Conservation (phyloP, 2,888 invertebrate genomes). For the Lycaena phlaeas region DNA sequence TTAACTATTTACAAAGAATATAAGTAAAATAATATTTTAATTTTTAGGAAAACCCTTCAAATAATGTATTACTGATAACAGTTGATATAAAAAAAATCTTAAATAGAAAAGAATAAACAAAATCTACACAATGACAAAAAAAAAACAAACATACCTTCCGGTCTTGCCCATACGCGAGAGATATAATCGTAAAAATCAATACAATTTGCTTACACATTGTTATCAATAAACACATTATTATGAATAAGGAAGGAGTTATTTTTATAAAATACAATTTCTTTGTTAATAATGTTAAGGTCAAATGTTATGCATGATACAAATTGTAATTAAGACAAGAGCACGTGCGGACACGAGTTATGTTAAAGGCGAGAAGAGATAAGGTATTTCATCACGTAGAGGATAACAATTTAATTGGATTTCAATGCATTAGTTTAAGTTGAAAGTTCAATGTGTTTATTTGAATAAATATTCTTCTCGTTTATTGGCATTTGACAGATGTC, state of each 20-base stretch:
- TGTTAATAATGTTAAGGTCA: conserved; percentile 25
- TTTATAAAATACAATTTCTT: conserved; percentile 27
- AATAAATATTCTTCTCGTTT: too few species aligned
- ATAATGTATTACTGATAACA: background rate
- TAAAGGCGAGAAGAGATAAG: conserved; percentile 6
- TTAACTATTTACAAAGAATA: conserved; percentile 7
- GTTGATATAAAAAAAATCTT: background rate
- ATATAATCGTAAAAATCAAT: conserved; percentile 32
- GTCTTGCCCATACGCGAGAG: conserved; percentile 39
- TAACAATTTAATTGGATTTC: background rate
- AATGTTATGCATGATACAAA: conserved; percentile 26
- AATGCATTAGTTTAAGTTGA: background rate
- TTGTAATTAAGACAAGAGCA: conserved; percentile 38
- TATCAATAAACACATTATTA: too few species aligned
- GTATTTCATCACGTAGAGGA: background rate
- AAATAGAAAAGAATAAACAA: background rate
- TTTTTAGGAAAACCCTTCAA: too few species aligned
- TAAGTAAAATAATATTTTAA: background rate
- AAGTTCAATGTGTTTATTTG: background rate
- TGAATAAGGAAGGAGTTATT: conserved; percentile 37
- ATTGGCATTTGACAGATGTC: too few species aligned
- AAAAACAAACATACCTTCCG: conserved; percentile 39
- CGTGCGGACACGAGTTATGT: conserved; percentile 27
- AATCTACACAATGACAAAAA: background rate
- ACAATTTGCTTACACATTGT: conserved; percentile 35